Conservation (phyloP, 2,888 invertebrate genomes). For the Amblyjoppa proteus region DNA sequence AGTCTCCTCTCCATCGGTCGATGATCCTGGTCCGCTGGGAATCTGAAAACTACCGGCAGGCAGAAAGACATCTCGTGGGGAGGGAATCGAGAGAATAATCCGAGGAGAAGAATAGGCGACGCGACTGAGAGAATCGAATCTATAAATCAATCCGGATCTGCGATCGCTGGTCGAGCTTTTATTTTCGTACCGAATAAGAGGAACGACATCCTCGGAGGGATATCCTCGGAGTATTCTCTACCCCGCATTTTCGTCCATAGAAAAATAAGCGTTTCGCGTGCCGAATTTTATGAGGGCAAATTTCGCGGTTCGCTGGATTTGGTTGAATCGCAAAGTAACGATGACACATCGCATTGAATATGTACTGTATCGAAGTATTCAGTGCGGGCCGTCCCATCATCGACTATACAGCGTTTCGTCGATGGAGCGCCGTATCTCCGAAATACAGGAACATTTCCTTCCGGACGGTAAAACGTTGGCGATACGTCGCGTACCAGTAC, state of each 20-base stretch:
- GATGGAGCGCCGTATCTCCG: background rate
- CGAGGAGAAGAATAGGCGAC: background rate
- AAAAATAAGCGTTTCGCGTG: slow-evolving; percentile 1
- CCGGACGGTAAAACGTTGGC: background rate
- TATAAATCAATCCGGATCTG: slow-evolving; percentile 25
- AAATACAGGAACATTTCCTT: slow-evolving; percentile 26
- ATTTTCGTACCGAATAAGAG: slow-evolving; percentile 3
- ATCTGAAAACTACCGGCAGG: background rate
- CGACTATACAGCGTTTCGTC: background rate
- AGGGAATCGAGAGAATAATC: background rate
- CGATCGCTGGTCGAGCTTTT: slow-evolving; percentile 5
- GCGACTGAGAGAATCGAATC: slow-evolving; percentile 16
- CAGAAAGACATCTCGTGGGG: background rate
- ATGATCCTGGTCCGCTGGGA: background rate
- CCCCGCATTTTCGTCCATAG: background rate
- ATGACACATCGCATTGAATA: slow-evolving; percentile 30
- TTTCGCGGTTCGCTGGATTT: slow-evolving; percentile 8
- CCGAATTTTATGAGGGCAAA: slow-evolving; percentile 16
- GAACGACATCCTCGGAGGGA: background rate
- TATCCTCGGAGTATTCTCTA: background rate
- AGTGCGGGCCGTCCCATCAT: background rate
- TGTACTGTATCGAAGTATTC: slow-evolving; percentile 21
- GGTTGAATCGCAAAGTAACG: background rate
- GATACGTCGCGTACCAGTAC: background rate
- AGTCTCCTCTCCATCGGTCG: slow-evolving; percentile 2